Evolutionary conservation across 2,113 vertebrate species (phyloP).

Genomic region (Heteronetta atricapilla): DNA sequence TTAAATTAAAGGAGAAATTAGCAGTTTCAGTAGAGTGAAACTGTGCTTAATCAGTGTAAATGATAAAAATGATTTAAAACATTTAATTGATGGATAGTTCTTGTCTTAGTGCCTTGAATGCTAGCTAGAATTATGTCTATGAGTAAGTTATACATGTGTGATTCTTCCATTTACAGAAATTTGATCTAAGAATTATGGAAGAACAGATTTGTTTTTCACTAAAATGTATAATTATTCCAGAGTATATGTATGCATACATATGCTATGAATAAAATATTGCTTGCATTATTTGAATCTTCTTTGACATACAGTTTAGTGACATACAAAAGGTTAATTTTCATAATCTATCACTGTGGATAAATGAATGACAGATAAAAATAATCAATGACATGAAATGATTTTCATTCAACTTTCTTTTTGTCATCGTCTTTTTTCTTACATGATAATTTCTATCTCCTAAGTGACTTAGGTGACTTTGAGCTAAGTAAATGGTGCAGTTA

Average conservation of each 20-base stretch:
- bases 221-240: not conserved
- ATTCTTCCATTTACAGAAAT: not conserved
- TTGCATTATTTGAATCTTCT: not conserved
- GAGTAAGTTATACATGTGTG: not conserved
- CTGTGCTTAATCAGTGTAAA: not conserved
- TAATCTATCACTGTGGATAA: not conserved
- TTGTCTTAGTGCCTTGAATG: not conserved
- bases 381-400: accelerated
- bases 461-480: not conserved
- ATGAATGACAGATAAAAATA: not conserved
- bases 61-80: not conserved
- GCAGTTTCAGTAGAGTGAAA: not conserved
- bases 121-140: not conserved
- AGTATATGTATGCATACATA: accelerated
- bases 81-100: not conserved
- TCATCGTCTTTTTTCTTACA: not conserved
- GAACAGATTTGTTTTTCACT: not conserved
- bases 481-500: not conserved
- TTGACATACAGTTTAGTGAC: not conserved
- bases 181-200: not conserved
- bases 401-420: not conserved
- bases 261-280: not conserved
- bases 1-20: not conserved
- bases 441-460: not conserved
- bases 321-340: not conserved